Evolutionary conservation across 2,797 vertebrate species (phyloP).

Genomic region (Spea hammondii): DNA sequence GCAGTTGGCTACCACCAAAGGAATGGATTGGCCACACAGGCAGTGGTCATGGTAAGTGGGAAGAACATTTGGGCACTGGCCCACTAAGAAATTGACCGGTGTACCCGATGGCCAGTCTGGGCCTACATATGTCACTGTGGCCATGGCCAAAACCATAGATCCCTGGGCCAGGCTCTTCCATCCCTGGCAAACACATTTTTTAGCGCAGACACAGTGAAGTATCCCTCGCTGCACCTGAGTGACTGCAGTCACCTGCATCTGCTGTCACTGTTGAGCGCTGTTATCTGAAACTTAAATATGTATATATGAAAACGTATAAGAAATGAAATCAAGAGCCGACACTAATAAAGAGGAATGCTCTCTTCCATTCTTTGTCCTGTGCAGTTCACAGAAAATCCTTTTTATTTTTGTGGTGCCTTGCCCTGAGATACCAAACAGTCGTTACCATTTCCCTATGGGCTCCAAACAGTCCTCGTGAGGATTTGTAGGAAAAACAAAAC

Average conservation of each 20-base stretch:
- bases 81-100: no score
- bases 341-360: not conserved
- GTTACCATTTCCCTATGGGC: slow-evolving; percentile 44
- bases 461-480: slow-evolving; percentile 43
- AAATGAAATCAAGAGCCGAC: slow-evolving; percentile 34
- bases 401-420: slow-evolving; percentile 41
- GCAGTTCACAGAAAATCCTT: slow-evolving; percentile 34
- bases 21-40: no score
- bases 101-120: no score
- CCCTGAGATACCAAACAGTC: slow-evolving; percentile 47
- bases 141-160: no score
- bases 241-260: slow-evolving; percentile 25
- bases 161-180: no score
- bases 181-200: no score
- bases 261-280: slow-evolving; percentile 21
- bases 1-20: no score
- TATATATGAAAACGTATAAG: slow-evolving; percentile 3
- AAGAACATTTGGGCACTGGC: no score
- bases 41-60: no score
- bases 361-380: slow-evolving; percentile 20
- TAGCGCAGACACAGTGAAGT: no score
- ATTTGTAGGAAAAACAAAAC: slow-evolving; percentile 48
- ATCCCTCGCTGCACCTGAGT: not conserved
- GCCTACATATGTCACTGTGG: no score
- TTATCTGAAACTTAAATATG: slow-evolving; percentile 22